Evolutionary conservation across 1,140 invertebrate species (phyloP).

Genomic region (Drosophila aff.): DNA sequence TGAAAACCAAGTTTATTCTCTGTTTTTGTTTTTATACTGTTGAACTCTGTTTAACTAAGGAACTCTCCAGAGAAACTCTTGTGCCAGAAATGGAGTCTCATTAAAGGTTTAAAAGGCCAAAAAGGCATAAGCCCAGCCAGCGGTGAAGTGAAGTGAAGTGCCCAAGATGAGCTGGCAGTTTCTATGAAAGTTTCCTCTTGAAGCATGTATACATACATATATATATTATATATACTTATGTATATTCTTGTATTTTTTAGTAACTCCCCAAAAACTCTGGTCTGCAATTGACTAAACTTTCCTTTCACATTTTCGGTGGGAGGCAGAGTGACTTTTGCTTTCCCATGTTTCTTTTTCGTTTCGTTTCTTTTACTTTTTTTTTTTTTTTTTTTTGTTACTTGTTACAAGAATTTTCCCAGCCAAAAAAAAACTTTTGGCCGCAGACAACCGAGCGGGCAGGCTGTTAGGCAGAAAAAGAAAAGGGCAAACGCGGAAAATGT

Average conservation of each 20-base stretch:
- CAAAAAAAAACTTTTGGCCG: constrained; percentile 51
- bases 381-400: constrained; percentile 1
- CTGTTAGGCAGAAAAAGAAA: constrained; percentile 25
- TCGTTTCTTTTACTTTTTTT: not conserved
- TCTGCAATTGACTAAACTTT: constrained; percentile 41
- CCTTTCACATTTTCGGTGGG: constrained; percentile 34
- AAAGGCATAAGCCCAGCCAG: constrained; percentile 6
- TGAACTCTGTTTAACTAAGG: no score
- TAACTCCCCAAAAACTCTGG: constrained; percentile 34
- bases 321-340: constrained; percentile 39
- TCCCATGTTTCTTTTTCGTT: constrained; percentile 15
- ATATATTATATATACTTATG: not conserved
- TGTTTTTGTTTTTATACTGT: no score
- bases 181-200: constrained; percentile 22
- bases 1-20: not conserved
- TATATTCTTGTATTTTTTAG: constrained; percentile 4
- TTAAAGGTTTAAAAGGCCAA: constrained; percentile 20
- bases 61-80: not conserved
- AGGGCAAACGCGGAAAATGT: constrained; percentile 49
- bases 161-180: constrained; percentile 41
- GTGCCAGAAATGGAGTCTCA: not conserved
- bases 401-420: constrained; percentile 38
- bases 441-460: constrained; percentile 32
- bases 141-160: constrained; percentile 24
- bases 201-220: not conserved